Evolutionary conservation across 2,888 invertebrate genomes (phyloP).

Genomic region (Bombyx huttoni): DNA sequence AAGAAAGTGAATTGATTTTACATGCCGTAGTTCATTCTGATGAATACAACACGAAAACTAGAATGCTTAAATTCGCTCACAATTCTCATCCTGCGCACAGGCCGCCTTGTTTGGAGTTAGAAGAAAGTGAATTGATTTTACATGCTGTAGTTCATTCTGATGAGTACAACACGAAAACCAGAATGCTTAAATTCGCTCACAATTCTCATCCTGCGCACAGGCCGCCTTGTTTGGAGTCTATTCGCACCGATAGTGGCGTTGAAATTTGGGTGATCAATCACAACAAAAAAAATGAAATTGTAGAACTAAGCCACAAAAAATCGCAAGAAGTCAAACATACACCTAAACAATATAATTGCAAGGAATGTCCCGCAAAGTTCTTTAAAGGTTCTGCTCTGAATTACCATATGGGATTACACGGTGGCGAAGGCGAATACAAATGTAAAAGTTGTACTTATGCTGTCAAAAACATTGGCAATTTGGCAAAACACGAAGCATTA

Average conservation of each 20-base stretch:
- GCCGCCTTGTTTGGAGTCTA: slow-evolving; percentile 72
- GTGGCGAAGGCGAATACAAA: slow-evolving; percentile 75
- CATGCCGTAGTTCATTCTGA: slow-evolving; percentile 83
- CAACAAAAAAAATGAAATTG: slow-evolving; percentile 29
- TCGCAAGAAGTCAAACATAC: slow-evolving; percentile 13
- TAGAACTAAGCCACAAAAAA: slow-evolving; percentile 28
- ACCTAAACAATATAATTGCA: slow-evolving; percentile 65
- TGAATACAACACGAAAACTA: slow-evolving; percentile 84
- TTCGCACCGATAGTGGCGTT: slow-evolving; percentile 33
- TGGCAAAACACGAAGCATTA: slow-evolving; percentile 76
- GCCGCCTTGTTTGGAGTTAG: slow-evolving; percentile 74
- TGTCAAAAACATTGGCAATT: slow-evolving; percentile 77
- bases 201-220: slow-evolving; percentile 75
- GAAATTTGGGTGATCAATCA: slow-evolving; percentile 60
- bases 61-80: slow-evolving; percentile 76
- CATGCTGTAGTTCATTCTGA: slow-evolving; percentile 83
- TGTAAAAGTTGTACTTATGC: slow-evolving; percentile 81
- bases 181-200: slow-evolving; percentile 76
- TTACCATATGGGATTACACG: slow-evolving; percentile 79
- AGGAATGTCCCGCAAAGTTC: slow-evolving; percentile 81
- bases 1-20: slow-evolving; percentile 77
- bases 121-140: slow-evolving; percentile 75
- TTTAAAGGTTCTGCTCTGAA: slow-evolving; percentile 79
- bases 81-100: slow-evolving; percentile 75
- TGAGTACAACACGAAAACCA: slow-evolving; percentile 84